phyloP scores from a whole-genome alignment of 2,113 vertebrate genomes.

The Carassius auratus region DNA sequence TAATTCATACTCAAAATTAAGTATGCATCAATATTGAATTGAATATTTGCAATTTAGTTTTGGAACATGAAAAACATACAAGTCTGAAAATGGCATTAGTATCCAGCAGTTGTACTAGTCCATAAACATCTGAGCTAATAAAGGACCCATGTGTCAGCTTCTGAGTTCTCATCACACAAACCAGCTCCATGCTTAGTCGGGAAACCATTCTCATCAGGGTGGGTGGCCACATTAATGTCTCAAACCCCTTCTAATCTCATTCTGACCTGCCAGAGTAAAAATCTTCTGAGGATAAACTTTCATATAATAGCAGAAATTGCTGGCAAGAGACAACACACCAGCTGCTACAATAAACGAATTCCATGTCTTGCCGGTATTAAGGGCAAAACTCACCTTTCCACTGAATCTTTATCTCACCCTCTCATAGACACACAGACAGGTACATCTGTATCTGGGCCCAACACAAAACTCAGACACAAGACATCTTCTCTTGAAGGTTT shows the following conservation, averaged over 20 bases:
- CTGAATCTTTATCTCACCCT: background rate
- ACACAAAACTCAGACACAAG: background rate
- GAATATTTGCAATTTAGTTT: background rate
- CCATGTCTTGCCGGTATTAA: background rate
- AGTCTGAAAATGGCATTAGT: conserved; percentile 5
- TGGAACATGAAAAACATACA: background rate
- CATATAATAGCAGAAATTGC: conserved; percentile 33
- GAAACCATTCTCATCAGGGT: conserved; percentile 35
- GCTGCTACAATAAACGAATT: conserved; percentile 9
- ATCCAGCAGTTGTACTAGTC: background rate
- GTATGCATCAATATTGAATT: no score
- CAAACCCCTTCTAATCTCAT: conserved; percentile 45
- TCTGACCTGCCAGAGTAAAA: conserved; percentile 39
- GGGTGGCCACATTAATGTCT: conserved; percentile 52
- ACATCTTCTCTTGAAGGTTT: conserved; percentile 11
- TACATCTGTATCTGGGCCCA: conserved; percentile 48
- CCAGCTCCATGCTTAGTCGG: background rate
- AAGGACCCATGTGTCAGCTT: conserved; percentile 18
- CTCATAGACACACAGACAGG: conserved; percentile 19
- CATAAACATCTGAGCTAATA: background rate
- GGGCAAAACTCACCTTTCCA: conserved; percentile 15
- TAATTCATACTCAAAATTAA: no score
- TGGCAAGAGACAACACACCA: conserved; percentile 39
- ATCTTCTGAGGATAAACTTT: conserved; percentile 40
- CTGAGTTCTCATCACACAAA: conserved; percentile 1